These are phyloP conservation scores for Leuciscus waleckii DNA, from an alignment of 2,797 vertebrate genomes.

Conservation along the genomic window DNA sequence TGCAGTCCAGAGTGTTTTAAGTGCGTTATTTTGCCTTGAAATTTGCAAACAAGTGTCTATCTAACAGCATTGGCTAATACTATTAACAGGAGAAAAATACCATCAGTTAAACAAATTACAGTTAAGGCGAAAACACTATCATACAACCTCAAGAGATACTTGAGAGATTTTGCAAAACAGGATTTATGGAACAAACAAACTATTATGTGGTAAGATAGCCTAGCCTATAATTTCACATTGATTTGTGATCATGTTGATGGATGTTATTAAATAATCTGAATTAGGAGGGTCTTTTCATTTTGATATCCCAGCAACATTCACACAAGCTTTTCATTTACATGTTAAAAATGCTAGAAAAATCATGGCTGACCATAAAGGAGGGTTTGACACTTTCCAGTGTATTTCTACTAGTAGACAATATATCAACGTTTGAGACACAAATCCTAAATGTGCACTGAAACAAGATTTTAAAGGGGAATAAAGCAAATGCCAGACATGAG, in stretches of 20 bases:
- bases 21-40: background rate
- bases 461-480: background rate
- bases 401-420: background rate
- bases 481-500: background rate
- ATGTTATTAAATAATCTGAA: conserved; percentile 4
- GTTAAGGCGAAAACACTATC: background rate
- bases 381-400: background rate
- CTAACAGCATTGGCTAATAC: background rate
- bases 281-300: background rate
- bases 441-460: conserved; percentile 6
- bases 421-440: background rate
- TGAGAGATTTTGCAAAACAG: background rate
- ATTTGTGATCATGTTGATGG: background rate
- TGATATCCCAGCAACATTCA: background rate
- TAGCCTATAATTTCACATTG: background rate
- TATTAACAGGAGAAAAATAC: background rate
- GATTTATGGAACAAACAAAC: background rate
- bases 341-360: background rate
- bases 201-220: background rate
- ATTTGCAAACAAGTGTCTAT: background rate
- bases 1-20: background rate
- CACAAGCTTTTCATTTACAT: background rate
- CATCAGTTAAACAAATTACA: background rate
- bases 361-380: background rate
- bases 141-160: no score